phyloP scores from a whole-genome alignment of 2,888 invertebrate species.

The Caenorhabditis panamensis region DNA sequence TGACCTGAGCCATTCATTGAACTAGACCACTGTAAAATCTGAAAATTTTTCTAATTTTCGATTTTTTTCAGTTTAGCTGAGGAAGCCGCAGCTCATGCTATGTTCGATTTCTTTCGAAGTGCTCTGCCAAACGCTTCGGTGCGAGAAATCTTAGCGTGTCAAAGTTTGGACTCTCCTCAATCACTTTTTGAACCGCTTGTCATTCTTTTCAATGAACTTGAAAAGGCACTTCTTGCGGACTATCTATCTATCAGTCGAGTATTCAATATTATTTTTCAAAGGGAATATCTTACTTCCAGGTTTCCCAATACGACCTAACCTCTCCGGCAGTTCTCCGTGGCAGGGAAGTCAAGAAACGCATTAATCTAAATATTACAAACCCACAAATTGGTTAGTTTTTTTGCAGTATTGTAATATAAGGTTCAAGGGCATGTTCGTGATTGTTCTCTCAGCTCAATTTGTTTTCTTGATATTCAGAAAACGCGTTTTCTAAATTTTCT shows the following conservation, averaged over 20 bases:
- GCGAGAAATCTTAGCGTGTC: not conserved
- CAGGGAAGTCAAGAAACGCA: constrained; percentile 26
- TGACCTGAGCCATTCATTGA: no score
- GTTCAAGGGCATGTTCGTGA: no score
- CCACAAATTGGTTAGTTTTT: not conserved
- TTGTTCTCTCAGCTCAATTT: no score
- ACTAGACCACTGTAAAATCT: no score
- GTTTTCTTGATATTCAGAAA: no score
- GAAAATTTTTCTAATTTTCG: not conserved
- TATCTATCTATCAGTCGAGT: constrained; percentile 21
- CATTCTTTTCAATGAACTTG: constrained; percentile 19
- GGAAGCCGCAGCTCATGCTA: constrained; percentile 26
- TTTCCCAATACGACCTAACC: constrained; percentile 31
- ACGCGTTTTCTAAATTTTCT: no score
- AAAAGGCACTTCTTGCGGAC: constrained; percentile 4
- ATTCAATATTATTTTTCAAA: not conserved
- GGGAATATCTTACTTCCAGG: constrained; percentile 6
- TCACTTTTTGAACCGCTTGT: not conserved
- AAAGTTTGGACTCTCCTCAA: not conserved
- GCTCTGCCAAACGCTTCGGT: not conserved
- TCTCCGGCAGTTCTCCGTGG: constrained; percentile 10
- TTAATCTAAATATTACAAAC: not conserved
- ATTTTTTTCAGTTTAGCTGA: constrained; percentile 9
- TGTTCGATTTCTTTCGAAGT: constrained; percentile 33
- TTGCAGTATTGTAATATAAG: not conserved